phyloP scores from a whole-genome alignment of 2,113 vertebrate species.

The Saccopteryx bilineata region DNA sequence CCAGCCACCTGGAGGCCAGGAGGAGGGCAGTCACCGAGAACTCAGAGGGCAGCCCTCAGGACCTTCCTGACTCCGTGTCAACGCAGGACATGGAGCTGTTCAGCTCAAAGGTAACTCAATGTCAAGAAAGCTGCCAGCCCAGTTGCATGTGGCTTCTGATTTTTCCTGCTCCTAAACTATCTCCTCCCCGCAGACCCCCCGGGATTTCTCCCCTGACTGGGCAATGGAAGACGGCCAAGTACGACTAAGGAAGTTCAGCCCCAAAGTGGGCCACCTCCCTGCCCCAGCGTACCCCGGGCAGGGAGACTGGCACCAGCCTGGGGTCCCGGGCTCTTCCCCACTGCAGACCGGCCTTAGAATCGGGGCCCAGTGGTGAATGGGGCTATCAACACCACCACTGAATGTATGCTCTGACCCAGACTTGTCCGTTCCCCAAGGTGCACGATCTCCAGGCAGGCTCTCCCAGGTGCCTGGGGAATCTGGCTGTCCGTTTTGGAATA shows the following conservation, averaged over 20 bases:
- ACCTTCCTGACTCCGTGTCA: too few species aligned
- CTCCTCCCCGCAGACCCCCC: too few species aligned
- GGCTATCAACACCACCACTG: not conserved
- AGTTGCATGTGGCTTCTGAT: rapidly evolving
- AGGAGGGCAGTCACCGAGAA: not conserved
- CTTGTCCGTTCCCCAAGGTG: too few species aligned
- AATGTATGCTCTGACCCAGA: not conserved
- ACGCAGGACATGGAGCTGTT: not conserved
- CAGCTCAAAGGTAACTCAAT: not conserved
- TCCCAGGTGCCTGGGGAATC: not conserved
- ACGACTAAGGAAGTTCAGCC: not conserved
- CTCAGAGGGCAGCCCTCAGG: not conserved
- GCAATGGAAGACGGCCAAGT: not conserved
- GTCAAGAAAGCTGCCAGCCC: not conserved
- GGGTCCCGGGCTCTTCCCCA: not conserved
- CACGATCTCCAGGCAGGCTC: not conserved
- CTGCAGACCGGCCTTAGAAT: not conserved
- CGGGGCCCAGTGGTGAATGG: rapidly evolving
- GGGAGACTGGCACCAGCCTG: not conserved
- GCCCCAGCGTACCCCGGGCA: not conserved
- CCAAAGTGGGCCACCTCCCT: not conserved
- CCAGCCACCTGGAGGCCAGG: not conserved
- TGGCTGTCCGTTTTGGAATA: constrained; percentile 13
- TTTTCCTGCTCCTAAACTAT: not conserved
- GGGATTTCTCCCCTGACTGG: not conserved